Conservation (phyloP, 1,140 invertebrate species). For the Harpegnathos saltator region DNA sequence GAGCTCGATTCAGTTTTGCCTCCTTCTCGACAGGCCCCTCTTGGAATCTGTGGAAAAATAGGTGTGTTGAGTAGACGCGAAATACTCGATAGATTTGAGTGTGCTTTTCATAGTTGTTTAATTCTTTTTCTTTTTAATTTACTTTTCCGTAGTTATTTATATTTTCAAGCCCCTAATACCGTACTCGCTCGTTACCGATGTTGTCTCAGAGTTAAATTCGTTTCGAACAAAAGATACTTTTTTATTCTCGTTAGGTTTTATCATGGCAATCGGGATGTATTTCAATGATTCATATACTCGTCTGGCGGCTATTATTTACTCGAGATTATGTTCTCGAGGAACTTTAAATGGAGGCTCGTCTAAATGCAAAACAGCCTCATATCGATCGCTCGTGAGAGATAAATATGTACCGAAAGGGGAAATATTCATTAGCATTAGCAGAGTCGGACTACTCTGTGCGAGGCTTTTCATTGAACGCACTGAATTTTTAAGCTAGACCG, state of each 20-base stretch:
- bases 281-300: not conserved
- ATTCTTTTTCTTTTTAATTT: too few relatives aligned
- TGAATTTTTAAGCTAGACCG: constrained; percentile 1
- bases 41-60: not conserved
- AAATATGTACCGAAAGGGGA: not conserved
- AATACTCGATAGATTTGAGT: too few relatives aligned
- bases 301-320: not conserved
- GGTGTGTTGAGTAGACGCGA: too few relatives aligned
- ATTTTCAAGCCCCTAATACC: too few relatives aligned
- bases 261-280: not conserved
- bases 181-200: not conserved
- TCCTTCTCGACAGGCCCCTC: not conserved
- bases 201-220: not conserved
- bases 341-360: not conserved
- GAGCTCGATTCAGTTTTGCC: not conserved
- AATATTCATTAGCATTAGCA: constrained; percentile 3
- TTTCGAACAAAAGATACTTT: not conserved
- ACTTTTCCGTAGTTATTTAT: too few relatives aligned
- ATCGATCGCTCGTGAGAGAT: not conserved
- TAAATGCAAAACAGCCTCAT: constrained; percentile 24
- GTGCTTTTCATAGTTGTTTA: too few relatives aligned
- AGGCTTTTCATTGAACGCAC: not conserved
- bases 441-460: not conserved
- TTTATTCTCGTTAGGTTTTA: not conserved
- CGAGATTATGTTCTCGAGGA: not conserved